Evolutionary conservation across 1,140 invertebrate species (phyloP), one percentile per base, ranked within the genome.

Genomic region (Drosophila equinoxialis): DNA sequence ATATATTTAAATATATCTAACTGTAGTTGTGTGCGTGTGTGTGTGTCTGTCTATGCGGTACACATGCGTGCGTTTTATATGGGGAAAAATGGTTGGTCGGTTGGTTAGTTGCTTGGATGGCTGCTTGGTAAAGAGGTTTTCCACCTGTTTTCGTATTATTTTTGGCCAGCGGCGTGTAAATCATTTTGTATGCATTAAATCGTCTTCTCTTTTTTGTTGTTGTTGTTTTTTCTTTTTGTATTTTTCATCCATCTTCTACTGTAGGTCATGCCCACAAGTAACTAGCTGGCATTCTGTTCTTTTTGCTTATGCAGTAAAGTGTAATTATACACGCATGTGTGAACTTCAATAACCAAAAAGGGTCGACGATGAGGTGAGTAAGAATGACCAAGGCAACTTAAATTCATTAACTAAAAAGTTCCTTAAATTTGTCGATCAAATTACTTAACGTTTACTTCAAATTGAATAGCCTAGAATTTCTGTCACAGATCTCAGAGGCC

Each of bases 171-270:
- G 84, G 84, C 84, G 77, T 89, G 84, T 89, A 89, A 89, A 89
- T 89, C 84, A 89, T 89, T 89, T 89, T 89, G 85, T 89, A 89
- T 89, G 84, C 84, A 89, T 89, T 89, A 89, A 89, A 89, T 89
- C 84, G 84, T 84, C 84, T 89, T 80, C 65, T 39, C 37, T 39
- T 13, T 68, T 77, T 65, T 23, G 35, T 54, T 48, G 13, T 17
- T 57, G 10, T 57, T 30, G 30, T 30, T 30, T n/a, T 13, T 41
- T 26, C 48, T 23, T 39, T 35, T 20, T 10, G 0, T 57, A 33
- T 39, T 42, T 33, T 41, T 3, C 35, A 58, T 14, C 14, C 10
- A 41, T 55, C 37, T 39, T 39, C 5, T 6, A 39, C 10, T 39
- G 37, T 39, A 11, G 37, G 37, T 11, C 37, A 39, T 39, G 37